Evolutionary conservation across 2,888 invertebrate species (phyloP), one percentile per base, ranked within the genome.

Genomic region (Blastobasis lacticolella): DNA sequence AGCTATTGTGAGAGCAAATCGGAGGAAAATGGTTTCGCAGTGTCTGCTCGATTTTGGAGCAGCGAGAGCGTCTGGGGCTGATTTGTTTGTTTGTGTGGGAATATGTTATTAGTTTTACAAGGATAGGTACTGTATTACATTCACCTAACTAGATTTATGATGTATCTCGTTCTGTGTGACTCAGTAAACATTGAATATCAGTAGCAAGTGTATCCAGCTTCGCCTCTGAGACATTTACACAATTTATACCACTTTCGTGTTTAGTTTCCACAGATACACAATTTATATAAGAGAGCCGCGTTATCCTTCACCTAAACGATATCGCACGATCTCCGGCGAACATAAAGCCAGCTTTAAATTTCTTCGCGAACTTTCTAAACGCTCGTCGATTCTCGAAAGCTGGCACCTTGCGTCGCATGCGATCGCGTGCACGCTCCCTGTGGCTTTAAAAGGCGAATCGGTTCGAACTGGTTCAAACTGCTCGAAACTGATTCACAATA

Each of bases 1-100:
- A 86, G 82, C 85, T 85, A 88, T 87, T 87, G 85, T 86, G 72
- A 78, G 75, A 75, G 78, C 73, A 73, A 82, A 83, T 81, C 81
- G 77, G 70, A 78, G 81, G 77, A 80, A 82, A 85, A 82, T 75
- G 75, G 71, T 80, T 83, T 78, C 66, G 76, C 75, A 73, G 67
- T 78, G 79, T 85, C 80, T 81, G 75, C 74, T 68, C 71, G 67
- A 76, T 81, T 80, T 79, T 77, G 75, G 76, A 79, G 76, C 71
- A 65, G 58, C 57, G 54, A 57, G 55, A 57, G 56, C 57, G 59
- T 53, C 56, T 57, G 59, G 60, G 58, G 58, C 58, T 57, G 57
- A 55, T 55, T 56, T 61, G 60, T 62, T 64, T 59, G 58, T 60
- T 59, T 61, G 57, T 57, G 57, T 52, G 48, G 57, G 57, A 58